Percentiles rank a stretch among this genome's conserved stretches.
Conservation (phyloP, 92 coral and sea anemone genomes). For the Galaxea fascicularis region DNA sequence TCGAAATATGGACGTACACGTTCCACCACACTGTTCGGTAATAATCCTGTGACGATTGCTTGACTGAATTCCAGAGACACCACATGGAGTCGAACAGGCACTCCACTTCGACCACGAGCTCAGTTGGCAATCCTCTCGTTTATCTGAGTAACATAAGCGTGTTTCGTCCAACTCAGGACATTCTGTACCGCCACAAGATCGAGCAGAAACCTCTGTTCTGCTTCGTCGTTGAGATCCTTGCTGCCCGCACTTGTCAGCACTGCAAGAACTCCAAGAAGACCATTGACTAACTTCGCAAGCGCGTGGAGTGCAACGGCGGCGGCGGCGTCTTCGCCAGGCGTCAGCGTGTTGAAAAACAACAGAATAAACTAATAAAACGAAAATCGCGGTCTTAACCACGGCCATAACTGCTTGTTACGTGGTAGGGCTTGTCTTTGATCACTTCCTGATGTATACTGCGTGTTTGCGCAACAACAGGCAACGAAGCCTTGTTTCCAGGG, state of each 20-base stretch:
- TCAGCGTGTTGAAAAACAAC: neutral
- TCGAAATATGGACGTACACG: no score
- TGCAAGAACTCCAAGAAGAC: constrained; percentile 22
- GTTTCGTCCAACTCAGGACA: neutral
- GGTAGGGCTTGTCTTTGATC: no score
- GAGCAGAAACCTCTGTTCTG: neutral
- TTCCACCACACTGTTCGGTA: neutral
- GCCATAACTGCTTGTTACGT: neutral
- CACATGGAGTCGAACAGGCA: neutral
- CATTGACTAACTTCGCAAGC: constrained; percentile 2
- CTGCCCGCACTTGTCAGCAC: neutral
- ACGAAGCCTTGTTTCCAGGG: no score
- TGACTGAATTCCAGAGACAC: neutral
- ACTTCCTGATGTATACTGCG: no score
- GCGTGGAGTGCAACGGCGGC: neutral
- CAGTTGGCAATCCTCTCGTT: neutral
- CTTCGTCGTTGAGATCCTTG: neutral
- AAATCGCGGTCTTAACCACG: neutral
- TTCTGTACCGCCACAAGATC: constrained; percentile 13
- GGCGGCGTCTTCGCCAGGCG: constrained; percentile 17
- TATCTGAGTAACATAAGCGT: neutral
- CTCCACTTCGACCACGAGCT: constrained; percentile 8
- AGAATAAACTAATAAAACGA: neutral
- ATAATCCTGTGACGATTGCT: neutral
- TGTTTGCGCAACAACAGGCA: no score